phyloP scores from a whole-genome alignment of 2,113 vertebrate species.

The Cyanistes caeruleus region DNA sequence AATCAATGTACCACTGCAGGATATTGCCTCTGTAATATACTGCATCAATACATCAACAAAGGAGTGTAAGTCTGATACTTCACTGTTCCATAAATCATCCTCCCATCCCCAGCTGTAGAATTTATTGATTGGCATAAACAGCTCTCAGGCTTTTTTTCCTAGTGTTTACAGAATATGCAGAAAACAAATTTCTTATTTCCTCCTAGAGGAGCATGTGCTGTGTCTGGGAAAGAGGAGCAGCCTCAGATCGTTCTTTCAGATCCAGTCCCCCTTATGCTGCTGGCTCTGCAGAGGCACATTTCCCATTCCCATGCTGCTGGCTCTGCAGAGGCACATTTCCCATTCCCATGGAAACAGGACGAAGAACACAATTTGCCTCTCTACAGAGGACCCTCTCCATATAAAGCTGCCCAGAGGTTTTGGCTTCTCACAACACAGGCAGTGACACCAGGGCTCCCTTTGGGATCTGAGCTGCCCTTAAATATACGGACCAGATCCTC shows the following conservation, averaged over 20 bases:
- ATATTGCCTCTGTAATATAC: conserved; percentile 4
- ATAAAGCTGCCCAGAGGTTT: neutral
- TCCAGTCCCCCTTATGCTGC: accelerated
- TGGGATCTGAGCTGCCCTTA: neutral
- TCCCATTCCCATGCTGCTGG: neutral
- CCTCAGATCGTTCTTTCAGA: neutral
- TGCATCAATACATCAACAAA: neutral
- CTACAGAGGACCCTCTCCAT: neutral
- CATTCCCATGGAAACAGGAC: neutral
- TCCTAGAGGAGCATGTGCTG: neutral
- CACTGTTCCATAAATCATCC: neutral
- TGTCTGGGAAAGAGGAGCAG: neutral
- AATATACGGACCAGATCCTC: neutral
- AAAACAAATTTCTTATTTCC: neutral
- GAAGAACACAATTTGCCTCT: neutral
- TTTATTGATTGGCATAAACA: neutral
- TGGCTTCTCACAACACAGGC: neutral
- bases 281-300: neutral
- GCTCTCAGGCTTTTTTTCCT: neutral
- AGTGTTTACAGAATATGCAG: neutral
- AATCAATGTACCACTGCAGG: neutral
- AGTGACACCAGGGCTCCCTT: accelerated
- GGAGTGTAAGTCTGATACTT: neutral
- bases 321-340: neutral
- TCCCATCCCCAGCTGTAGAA: neutral